Percentiles rank a stretch among this genome's conserved stretches.
Conservation (phyloP, 2,888 invertebrate species). For the Cantharis nigra region DNA sequence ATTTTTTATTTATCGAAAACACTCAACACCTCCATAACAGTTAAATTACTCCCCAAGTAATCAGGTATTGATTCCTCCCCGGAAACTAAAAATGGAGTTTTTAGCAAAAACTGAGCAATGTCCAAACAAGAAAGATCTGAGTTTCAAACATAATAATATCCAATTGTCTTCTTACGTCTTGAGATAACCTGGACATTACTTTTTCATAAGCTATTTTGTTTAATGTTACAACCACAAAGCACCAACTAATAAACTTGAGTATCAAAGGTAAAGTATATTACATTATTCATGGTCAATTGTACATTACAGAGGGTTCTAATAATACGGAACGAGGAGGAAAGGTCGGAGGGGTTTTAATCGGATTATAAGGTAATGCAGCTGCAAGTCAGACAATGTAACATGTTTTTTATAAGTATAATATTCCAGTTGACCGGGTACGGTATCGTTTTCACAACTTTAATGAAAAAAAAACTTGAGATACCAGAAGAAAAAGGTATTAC, state of each 20-base stretch:
- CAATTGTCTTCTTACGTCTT: neutral
- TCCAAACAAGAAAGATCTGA: too few relatives aligned
- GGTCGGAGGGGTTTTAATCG: slow-evolving; percentile 28
- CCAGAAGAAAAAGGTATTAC: neutral
- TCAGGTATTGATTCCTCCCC: too few relatives aligned
- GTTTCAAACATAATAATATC: neutral
- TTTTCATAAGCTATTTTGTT: neutral
- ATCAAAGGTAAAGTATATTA: slow-evolving; percentile 4
- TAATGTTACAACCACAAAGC: neutral
- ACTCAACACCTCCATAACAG: neutral
- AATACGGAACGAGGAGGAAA: slow-evolving; percentile 6
- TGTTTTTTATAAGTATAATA: slow-evolving; percentile 20
- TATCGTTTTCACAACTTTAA: slow-evolving; percentile 10
- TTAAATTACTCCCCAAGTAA: neutral
- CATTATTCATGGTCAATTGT: slow-evolving; percentile 12
- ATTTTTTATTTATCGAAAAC: neutral
- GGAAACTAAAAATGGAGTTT: too few relatives aligned
- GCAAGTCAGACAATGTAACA: slow-evolving; percentile 24
- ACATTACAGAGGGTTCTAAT: neutral
- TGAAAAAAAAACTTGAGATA: neutral
- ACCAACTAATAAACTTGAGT: neutral
- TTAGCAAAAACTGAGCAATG: too few relatives aligned
- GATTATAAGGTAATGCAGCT: slow-evolving; percentile 33
- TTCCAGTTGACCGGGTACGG: slow-evolving; percentile 10
- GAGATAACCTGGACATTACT: neutral